These are phyloP conservation scores for Ophion slaviceki DNA, from an alignment of 2,888 invertebrate genomes.

Conservation along the genomic window DNA sequence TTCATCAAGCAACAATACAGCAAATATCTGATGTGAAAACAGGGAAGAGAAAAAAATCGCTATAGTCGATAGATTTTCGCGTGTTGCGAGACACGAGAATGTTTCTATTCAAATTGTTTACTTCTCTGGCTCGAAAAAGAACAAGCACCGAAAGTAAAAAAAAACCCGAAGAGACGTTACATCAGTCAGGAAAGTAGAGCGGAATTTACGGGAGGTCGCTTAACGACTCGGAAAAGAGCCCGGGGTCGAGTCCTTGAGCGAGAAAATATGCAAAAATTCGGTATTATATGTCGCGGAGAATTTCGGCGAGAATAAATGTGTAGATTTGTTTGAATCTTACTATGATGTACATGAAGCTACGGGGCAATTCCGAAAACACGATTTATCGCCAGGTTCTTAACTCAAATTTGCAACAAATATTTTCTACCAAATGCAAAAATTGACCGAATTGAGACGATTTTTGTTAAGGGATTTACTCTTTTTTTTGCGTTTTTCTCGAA, in stretches of 20 bases:
- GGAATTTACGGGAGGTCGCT: neutral
- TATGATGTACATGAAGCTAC: neutral
- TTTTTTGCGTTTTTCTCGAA: too few relatives aligned
- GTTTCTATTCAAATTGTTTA: neutral
- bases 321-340: neutral
- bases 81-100: neutral
- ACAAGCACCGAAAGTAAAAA: neutral
- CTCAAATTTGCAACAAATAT: too few relatives aligned
- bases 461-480: too few relatives aligned
- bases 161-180: neutral
- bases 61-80: neutral
- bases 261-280: neutral
- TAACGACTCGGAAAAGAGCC: neutral
- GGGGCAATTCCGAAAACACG: too few relatives aligned
- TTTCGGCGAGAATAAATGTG: neutral
- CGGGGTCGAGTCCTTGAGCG: neutral
- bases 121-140: neutral
- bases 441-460: too few relatives aligned
- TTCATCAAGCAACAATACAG: slow-evolving; percentile 73
- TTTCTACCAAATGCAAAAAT: too few relatives aligned
- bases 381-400: too few relatives aligned
- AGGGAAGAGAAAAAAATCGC: neutral
- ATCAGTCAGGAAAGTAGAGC: neutral
- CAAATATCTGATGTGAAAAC: slow-evolving; percentile 72
- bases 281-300: neutral